Evolutionary conservation across 2,888 invertebrate species (phyloP), one percentile per base, ranked within the genome.

Genomic region (Pristionchus japonicus): DNA sequence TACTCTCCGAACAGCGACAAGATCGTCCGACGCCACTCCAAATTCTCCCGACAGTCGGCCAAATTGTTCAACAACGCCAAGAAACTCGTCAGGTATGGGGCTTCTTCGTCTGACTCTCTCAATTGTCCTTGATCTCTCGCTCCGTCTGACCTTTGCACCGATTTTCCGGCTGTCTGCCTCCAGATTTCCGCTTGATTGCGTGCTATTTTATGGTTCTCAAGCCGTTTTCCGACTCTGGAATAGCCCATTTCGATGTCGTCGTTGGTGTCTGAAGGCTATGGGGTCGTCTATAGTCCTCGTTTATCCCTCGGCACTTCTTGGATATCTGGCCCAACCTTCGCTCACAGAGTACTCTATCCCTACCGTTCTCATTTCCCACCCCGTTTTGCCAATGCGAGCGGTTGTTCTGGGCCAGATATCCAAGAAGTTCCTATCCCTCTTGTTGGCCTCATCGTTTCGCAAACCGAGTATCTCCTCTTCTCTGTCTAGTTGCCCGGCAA

Each of bases 11-110:
- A 83, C 83, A 52, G n/a, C 43, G 77, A 43, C 0, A 40, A 47
- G 13, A 77, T 77, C 77, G 77, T 77, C 3, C 77, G 77, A 7
- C 77, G 77, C 3, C 77, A 77, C 77, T 77, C 61, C 9, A 85
- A 47, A 64, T 85, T 85, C 85, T 34, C 37, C 23, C 40, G 64
- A 15, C 85, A 85, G 31, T 85, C 67, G 34, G 67, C 67, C 34
- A 61, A 85, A 11, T 1, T 52, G 2, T 52, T 83, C 82, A 83
- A 83, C 27, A 83, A 49, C n/a, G 82, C 82, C 17, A 83, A 57
- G 82, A 83, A 83, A 83, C 52, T 83, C 31, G 82, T 83, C 31
- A 83, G 82, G 82, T 83, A 20, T n/a, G 43, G 4, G 40, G 27
- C 4, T 4, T 34, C 6, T 34, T 31, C 67, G 31, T 34, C 23